Percentiles rank a stretch among this genome's conserved stretches.
Conservation (phyloP, 2,113 vertebrate genomes). For the Platycercus adscitus region DNA sequence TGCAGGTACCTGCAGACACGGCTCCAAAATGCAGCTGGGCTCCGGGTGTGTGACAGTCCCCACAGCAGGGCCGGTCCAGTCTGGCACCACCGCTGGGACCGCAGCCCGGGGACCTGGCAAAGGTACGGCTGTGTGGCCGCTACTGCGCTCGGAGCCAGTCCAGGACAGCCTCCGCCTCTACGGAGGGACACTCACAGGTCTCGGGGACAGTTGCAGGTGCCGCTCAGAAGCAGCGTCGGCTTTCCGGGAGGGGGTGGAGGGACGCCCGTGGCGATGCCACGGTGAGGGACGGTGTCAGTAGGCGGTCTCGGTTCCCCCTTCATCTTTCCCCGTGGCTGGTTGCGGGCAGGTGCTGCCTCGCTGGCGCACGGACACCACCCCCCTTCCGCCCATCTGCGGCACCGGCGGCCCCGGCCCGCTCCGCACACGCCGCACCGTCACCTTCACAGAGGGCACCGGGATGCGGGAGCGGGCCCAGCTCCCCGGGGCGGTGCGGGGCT, state of each 20-base stretch:
- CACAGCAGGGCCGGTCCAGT: background rate
- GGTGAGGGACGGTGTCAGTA: background rate
- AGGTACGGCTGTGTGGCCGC: background rate
- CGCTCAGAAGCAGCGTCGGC: background rate
- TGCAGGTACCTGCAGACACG: background rate
- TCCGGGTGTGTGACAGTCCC: background rate
- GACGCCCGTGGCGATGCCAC: background rate
- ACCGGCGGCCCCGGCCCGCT: background rate
- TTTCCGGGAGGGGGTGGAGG: no score
- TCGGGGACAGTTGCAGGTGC: background rate
- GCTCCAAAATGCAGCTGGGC: background rate
- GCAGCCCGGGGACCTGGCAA: background rate
- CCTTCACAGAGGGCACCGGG: constrained; percentile 1
- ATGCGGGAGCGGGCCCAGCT: background rate
- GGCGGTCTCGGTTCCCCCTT: background rate
- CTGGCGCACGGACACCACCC: no score
- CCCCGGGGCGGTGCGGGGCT: background rate
- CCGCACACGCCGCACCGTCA: constrained; percentile 11
- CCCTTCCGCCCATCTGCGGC: background rate
- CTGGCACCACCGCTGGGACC: background rate
- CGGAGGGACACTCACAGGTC: background rate
- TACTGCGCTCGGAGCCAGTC: background rate
- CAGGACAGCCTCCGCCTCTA: background rate
- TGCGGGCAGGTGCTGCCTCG: background rate
- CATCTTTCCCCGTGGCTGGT: background rate